Evolutionary conservation across 2,888 invertebrate species (phyloP), one percentile per base, ranked within the genome.

Genomic region (Agrilus cyanescens): DNA sequence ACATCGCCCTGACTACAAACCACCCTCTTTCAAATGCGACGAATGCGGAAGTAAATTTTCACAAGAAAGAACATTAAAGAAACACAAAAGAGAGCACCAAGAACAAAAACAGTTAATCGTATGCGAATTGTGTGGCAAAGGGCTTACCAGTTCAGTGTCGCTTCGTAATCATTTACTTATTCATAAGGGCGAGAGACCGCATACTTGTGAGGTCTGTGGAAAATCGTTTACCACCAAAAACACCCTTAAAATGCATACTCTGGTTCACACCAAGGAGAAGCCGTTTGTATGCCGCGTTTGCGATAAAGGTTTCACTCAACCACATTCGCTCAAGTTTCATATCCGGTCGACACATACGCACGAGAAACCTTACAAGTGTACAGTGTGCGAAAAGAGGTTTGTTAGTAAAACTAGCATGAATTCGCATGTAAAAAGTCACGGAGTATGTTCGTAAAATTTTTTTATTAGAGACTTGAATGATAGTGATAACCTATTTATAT

Each of bases 281-380:
- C 44, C 44, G 12, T 54, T 50, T 35, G 13, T 44, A 15, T 38
- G 38, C n/a, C 8, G n/a, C 7, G 12, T 30, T 2, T 38, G 38
- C 14, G 30, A 8, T 12, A 38, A 38, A 33, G 40, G 2, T 39
- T 48, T 37, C 25, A 37, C 7, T 36, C 37, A 71, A 51, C 59
- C 67, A 14, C 67, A 68, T n/a, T 67, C 69, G 1, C 54, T 71
- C 12, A 69, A 69, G 8, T 68, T 70, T 41, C 72, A 72, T 48
- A 39, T 46, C 43, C 34, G 50, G 10, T 37, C 44, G n/a, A 13
- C 13, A 25, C 49, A 51, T 30, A 45, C 45, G 7, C 44, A 67
- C 15, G 69, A 69, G 8, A 71, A 69, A 44, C 71, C 66, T 34
- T 71, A 65, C 47, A 69, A 68, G 39, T 76, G 75, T 46, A 54